A percentile compares a stretch with the other conserved stretches of the same genome.
Evolutionary conservation across 2,797 vertebrate species (phyloP).

Genomic region (Dermochelys coriacea): DNA sequence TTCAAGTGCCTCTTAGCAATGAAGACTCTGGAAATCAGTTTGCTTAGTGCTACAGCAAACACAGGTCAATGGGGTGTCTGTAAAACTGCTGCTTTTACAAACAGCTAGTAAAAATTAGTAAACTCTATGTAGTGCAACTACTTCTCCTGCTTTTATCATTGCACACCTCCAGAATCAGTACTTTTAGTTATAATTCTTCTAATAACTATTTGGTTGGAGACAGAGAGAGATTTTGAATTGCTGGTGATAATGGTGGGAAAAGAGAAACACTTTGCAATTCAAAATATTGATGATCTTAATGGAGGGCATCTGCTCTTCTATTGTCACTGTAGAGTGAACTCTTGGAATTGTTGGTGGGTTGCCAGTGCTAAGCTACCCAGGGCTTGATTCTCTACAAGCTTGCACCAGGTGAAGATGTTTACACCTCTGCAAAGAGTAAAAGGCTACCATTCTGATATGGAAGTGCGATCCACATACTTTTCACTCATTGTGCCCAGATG

Average conservation of each 20-base stretch:
- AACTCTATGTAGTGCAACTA: neutral
- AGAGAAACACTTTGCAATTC: neutral
- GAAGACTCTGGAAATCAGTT: neutral
- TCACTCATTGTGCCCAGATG: fast-evolving
- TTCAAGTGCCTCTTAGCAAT: neutral
- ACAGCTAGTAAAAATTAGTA: neutral
- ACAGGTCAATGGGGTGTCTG: neutral
- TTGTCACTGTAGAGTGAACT: neutral
- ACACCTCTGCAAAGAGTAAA: neutral
- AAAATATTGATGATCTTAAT: neutral
- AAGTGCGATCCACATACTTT: neutral
- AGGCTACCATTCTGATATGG: fast-evolving
- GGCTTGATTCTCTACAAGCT: too few species aligned
- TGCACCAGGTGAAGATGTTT: neutral
- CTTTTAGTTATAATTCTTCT: neutral
- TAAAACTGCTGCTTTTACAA: neutral
- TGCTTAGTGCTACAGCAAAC: neutral
- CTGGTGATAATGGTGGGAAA: fast-evolving
- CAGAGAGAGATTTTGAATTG: neutral
- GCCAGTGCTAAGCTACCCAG: too few species aligned
- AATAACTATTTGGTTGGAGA: slow-evolving; percentile 4
- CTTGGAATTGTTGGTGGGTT: too few species aligned
- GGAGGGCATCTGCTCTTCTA: fast-evolving
- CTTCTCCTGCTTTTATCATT: neutral
- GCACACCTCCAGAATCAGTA: neutral